A percentile compares a stretch with the other conserved stretches of the same genome.
phyloP scores from a whole-genome alignment of 1,140 invertebrate genomes.

The Limonius californicus region DNA sequence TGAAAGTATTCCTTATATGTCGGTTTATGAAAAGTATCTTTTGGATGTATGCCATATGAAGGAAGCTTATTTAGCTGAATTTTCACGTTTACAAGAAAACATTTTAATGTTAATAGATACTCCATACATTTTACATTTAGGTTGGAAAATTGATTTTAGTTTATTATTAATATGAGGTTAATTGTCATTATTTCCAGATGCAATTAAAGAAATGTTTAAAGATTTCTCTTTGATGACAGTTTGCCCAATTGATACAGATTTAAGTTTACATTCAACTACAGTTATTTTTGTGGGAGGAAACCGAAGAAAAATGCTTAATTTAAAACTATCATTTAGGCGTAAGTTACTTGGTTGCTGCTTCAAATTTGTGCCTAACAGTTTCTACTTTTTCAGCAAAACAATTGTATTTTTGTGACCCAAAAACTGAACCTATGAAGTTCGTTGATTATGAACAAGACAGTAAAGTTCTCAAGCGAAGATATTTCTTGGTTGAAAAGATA shows the following conservation, averaged over 20 bases:
- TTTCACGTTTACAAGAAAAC: constrained; percentile 6
- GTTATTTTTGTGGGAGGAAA: constrained; percentile 36
- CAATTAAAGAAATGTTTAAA: constrained; percentile 27
- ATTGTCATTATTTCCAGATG: constrained; percentile 16
- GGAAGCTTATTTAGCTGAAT: not conserved
- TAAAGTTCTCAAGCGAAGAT: constrained; percentile 69
- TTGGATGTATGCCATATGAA: constrained; percentile 45
- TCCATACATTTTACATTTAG: constrained; percentile 30
- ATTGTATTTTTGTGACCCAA: constrained; percentile 51
- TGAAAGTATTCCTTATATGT: constrained; percentile 65
- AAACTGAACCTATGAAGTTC: constrained; percentile 42
- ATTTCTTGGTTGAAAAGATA: constrained; percentile 81
- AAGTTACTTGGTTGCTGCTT: constrained; percentile 20
- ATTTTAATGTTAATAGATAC: constrained; percentile 33
- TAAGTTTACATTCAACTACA: constrained; percentile 13
- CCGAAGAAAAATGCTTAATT: constrained; percentile 38
- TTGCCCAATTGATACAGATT: constrained; percentile 23
- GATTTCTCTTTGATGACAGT: constrained; percentile 29
- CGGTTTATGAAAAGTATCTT: constrained; percentile 60
- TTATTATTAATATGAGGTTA: not conserved
- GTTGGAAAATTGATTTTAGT: constrained; percentile 29
- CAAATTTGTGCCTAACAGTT: not conserved
- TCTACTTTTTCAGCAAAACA: not conserved
- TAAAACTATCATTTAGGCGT: constrained; percentile 33
- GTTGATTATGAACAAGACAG: constrained; percentile 49